Evolutionary conservation across 2,888 invertebrate genomes (phyloP), one percentile per base, ranked within the genome.

Genomic region (Dasysyrphus albostriatus): DNA sequence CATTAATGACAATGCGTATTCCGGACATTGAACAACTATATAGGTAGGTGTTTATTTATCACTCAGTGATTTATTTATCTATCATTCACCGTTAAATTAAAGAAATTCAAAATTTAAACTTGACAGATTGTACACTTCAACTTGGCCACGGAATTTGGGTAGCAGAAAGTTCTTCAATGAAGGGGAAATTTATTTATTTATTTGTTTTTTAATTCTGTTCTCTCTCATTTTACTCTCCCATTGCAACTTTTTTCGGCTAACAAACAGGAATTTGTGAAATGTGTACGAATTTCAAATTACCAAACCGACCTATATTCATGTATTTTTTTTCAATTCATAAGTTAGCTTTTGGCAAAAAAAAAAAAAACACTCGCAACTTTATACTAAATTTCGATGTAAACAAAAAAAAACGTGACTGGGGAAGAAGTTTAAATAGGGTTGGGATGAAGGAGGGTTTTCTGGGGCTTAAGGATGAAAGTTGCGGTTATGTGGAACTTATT

Each of bases 101-200:
- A 24, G 14, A 6, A 2, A 19, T 54, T n/a, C 0, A 12, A 14
- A 29, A 54, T 54, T 32, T 32, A 54, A 54, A 54, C 54, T 32
- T 54, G n/a, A 54, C 54, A 54, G 54, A 51, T 51, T 51, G 10
- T 51, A 51, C 8, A 14, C 29, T 54, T 29, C 54, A 29, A 32
- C n/a, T 54, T 54, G 29, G 29, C 14, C 14, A 32, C 29, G 1
- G 5, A 29, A 7, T 51, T 51, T 29, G 10, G 12, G 12, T 24
- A 51, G 6, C 12, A 51, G 24, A 24, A 29, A 24, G 19, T 24
- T 51, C 6, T 29, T 51, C 14, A 51, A 29, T 14, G 6, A 3
- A 24, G 24, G 51, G 24, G 51, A 51, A 12, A 54, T 54, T 54
- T 14, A 32, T 54, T 54, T 54, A 7, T 32, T n/a, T n/a, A n/a